These are phyloP conservation scores for Alitta virens DNA, from an alignment of 2,888 invertebrate species.

Conservation along the genomic window DNA sequence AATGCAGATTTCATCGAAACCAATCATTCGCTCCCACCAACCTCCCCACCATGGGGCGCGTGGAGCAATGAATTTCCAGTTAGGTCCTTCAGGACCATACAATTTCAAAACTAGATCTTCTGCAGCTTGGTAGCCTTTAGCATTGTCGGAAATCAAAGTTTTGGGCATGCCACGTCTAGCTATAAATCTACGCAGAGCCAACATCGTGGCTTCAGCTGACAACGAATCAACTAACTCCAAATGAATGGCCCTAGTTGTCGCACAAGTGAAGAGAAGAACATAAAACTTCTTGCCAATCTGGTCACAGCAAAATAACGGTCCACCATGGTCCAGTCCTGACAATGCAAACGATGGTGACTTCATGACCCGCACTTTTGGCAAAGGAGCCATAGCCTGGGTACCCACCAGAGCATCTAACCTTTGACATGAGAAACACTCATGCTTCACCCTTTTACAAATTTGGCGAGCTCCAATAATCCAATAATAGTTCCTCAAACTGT, in stretches of 20 bases:
- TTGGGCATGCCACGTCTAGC: conserved; percentile 10
- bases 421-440: conserved; percentile 3
- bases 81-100: conserved; percentile 5
- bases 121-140: background rate
- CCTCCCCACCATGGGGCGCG: conserved; percentile 22
- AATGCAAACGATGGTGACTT: conserved; percentile 12
- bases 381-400: background rate
- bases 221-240: conserved; percentile 17
- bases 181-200: conserved; percentile 17
- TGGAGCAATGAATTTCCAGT: conserved; percentile 17
- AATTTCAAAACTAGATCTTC: background rate
- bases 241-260: conserved; percentile 19
- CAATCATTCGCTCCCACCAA: conserved; percentile 8
- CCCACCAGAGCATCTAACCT: background rate
- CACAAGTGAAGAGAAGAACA: conserved; percentile 20
- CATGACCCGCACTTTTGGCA: conserved; percentile 7
- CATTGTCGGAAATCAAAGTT: background rate
- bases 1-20: conserved; percentile 12
- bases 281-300: conserved; percentile 9
- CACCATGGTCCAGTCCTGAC: conserved; percentile 20
- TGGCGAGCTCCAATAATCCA: conserved; percentile 7
- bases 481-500: background rate
- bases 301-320: conserved; percentile 12
- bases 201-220: conserved; percentile 3
- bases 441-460: background rate